Percentiles rank a stretch among this genome's conserved stretches.
Conservation (phyloP, 2,888 invertebrate species). For the Lepidochrysops patricia region DNA sequence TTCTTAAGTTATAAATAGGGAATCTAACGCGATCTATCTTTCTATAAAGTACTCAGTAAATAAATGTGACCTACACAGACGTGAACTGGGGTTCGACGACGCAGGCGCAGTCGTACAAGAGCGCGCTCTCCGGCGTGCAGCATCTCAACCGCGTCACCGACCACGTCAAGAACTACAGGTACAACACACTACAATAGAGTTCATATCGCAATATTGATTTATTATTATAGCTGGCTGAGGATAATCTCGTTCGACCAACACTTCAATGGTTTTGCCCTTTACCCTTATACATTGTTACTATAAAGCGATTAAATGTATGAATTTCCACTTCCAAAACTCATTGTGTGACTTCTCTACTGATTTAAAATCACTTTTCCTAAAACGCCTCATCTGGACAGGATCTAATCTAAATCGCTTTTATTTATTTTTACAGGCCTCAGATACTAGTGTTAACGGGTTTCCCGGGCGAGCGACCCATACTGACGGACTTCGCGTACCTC, state of each 20-base stretch:
- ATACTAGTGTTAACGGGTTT: conserved; percentile 91
- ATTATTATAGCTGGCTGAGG: too few relatives aligned
- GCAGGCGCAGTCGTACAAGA: conserved; percentile 96
- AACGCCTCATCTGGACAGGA: too few relatives aligned
- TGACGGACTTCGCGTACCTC: conserved; percentile 93
- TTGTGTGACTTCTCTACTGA: too few relatives aligned
- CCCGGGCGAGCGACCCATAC: conserved; percentile 89
- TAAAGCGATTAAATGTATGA: too few relatives aligned
- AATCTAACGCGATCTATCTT: background rate
- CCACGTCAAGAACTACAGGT: conserved; percentile 95
- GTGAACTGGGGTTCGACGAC: conserved; percentile 99
- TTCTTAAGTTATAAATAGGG: too few relatives aligned
- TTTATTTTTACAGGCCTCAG: conserved; percentile 60
- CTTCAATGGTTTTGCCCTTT: too few relatives aligned
- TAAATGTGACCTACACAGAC: conserved; percentile 67
- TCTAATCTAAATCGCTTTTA: too few relatives aligned
- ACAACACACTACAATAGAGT: background rate
- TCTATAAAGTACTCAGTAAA: background rate
- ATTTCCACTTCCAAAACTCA: too few relatives aligned
- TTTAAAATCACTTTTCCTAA: too few relatives aligned
- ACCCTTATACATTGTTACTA: too few relatives aligned
- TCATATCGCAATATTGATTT: too few relatives aligned
- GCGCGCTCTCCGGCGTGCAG: conserved; percentile 90
- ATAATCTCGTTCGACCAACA: too few relatives aligned
- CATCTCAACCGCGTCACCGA: conserved; percentile 93